A percentile compares a stretch with the other conserved stretches of the same genome.
These are phyloP conservation scores for Vulpes lagopus DNA, from an alignment of 2,113 vertebrate genomes.

Conservation along the genomic window DNA sequence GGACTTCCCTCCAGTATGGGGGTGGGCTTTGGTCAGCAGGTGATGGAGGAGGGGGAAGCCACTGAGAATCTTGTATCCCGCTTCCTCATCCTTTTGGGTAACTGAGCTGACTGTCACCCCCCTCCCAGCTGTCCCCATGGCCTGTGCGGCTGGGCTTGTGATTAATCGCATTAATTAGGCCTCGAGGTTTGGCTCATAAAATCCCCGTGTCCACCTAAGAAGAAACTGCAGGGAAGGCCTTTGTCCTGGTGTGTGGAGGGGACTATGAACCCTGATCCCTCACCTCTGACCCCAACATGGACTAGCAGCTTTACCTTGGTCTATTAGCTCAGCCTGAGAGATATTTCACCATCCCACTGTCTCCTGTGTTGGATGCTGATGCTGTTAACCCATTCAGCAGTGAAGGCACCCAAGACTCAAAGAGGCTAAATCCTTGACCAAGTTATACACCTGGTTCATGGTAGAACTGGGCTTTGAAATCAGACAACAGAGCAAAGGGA, in stretches of 20 bases:
- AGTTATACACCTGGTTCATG: neutral
- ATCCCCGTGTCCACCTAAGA: constrained; percentile 83
- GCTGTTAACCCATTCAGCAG: constrained; percentile 1
- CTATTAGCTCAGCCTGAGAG: neutral
- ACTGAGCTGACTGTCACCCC: constrained; percentile 56
- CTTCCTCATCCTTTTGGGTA: constrained; percentile 38
- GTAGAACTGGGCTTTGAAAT: neutral
- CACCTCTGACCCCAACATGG: constrained; percentile 48
- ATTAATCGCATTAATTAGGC: constrained; percentile 90
- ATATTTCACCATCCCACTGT: neutral
- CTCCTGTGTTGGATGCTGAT: neutral
- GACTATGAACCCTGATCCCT: constrained; percentile 10
- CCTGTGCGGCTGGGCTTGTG: constrained; percentile 80
- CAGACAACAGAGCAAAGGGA: neutral
- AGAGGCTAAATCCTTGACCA: constrained; percentile 32
- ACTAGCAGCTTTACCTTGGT: neutral
- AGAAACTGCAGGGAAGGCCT: constrained; percentile 78
- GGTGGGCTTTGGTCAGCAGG: neutral
- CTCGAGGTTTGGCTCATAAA: constrained; percentile 89
- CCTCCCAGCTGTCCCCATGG: constrained; percentile 36
- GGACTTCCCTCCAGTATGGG: neutral
- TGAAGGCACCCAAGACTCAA: constrained; percentile 4
- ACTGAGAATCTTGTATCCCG: constrained; percentile 48
- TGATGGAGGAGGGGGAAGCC: neutral
- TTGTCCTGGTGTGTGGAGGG: constrained; percentile 20